Percentiles rank a stretch among this genome's conserved stretches.
These are phyloP conservation scores for Eupithecia centaureata DNA, from an alignment of 2,888 invertebrate genomes.

Conservation along the genomic window DNA sequence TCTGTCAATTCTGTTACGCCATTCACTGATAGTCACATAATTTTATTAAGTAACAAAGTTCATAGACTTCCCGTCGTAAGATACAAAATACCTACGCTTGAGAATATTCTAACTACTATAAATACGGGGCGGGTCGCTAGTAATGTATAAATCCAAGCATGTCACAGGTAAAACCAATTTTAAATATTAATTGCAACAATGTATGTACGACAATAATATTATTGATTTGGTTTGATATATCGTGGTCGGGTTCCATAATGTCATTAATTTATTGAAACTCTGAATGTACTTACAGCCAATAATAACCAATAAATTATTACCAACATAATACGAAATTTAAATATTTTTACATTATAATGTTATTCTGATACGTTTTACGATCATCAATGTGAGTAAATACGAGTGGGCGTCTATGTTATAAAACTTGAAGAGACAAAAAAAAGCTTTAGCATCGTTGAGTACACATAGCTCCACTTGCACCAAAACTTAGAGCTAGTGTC, in stretches of 20 bases:
- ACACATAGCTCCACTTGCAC: too few relatives aligned
- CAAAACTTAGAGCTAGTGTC: too few relatives aligned
- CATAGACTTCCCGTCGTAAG: too few relatives aligned
- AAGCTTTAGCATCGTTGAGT: not conserved
- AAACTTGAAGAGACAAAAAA: not conserved
- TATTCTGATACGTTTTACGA: constrained; percentile 5
- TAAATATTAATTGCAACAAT: constrained; percentile 3
- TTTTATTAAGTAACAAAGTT: too few relatives aligned
- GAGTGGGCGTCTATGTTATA: constrained; percentile 5
- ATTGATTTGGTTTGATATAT: constrained; percentile 10
- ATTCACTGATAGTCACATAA: too few relatives aligned
- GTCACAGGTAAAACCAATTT: constrained; percentile 9
- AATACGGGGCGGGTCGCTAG: too few relatives aligned
- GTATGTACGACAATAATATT: not conserved
- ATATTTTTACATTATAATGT: constrained; percentile 7
- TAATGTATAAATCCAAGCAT: constrained; percentile 1
- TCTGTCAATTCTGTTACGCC: too few relatives aligned
- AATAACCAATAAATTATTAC: constrained; percentile 6
- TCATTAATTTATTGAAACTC: constrained; percentile 7
- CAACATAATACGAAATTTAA: constrained; percentile 1
- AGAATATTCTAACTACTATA: too few relatives aligned
- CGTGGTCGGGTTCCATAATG: not conserved
- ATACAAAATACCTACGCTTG: too few relatives aligned
- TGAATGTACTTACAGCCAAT: not conserved
- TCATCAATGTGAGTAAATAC: constrained; percentile 5